A percentile compares a stretch with the other conserved stretches of the same genome.
phyloP scores from a whole-genome alignment of 2,113 vertebrate species.

The human (Homo sapiens) region DNA sequence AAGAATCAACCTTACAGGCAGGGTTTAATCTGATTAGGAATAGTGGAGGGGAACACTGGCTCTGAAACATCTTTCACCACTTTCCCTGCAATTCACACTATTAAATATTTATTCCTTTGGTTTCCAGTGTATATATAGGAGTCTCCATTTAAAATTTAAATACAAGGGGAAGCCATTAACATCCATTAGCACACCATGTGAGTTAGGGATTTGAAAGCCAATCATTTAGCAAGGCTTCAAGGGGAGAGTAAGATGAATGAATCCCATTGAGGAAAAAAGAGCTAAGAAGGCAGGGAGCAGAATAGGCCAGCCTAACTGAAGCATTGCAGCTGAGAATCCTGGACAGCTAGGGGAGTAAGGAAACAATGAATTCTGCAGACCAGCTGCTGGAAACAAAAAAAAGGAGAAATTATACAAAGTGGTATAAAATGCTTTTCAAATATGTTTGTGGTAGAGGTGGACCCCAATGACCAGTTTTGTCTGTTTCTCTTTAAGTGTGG shows the following conservation, averaged over 20 bases:
- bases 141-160: constrained; percentile 65
- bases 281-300: not conserved
- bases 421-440: not conserved
- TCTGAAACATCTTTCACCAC: constrained; percentile 23
- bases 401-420: not conserved
- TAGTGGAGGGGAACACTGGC: not conserved
- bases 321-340: not conserved
- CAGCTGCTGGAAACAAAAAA: not conserved
- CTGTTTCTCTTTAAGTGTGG: not conserved
- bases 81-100: not conserved
- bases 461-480: not conserved
- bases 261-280: not conserved
- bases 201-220: constrained; percentile 43
- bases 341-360: no score
- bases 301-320: not conserved
- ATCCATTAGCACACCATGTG: constrained; percentile 63
- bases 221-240: not conserved
- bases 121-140: constrained; percentile 11
- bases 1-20: not conserved
- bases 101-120: constrained; percentile 65
- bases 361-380: not conserved
- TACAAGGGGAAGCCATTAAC: constrained; percentile 60
- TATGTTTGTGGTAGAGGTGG: not conserved
- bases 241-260: not conserved
- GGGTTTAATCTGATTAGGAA: not conserved